Evolutionary conservation across 2,888 invertebrate species (phyloP), one percentile per base, ranked within the genome.

Genomic region (Paralinhomoeus sp.): DNA sequence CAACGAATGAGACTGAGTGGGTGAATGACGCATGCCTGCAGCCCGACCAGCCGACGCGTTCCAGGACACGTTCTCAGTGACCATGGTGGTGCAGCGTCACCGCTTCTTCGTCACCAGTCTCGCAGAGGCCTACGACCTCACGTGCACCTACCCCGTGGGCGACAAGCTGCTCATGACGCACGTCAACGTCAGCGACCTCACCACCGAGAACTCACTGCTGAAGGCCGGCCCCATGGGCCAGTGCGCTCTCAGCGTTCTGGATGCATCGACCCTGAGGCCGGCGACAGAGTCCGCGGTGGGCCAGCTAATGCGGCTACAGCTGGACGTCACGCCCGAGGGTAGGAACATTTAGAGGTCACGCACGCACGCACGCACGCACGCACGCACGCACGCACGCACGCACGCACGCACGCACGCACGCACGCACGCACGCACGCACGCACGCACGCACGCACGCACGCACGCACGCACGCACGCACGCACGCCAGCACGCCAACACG

Each of bases 111-210:
- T 89, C 42, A 91, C 89, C 1, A 81, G 80, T 62, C 80, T 81
- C 59, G 84, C 89, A 5, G 83, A 85, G 64, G 87, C 89, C 1
- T 91, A 87, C 69, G 83, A 87, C 65, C 83, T 91, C 50, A 82
- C 82, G 63, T 89, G 89, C 63, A 78, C 84, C 45, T 89, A 89
- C 63, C 81, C 84, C 64, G 84, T 83, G 1, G 84, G 83, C 48
- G 83, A 83, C 63, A 81, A 82, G 64, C 83, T 81, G 53, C 81
- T 87, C 1, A 83, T 81, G 0, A 69, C 84, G 34, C 85, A 85
- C 37, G 84, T 85, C 64, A 87, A 89, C 42, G 56, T 60, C 41
- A 45, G 45, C 24, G 37, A 37, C 42, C 21, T 45, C 24, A 37
- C 37, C 17, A 42, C 45, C 3, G n/a, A 3, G 15, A 41, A 12